A percentile compares a stretch with the other conserved stretches of the same genome.
phyloP scores from a whole-genome alignment of 2,888 invertebrate species.

The Megamerina dolium region DNA sequence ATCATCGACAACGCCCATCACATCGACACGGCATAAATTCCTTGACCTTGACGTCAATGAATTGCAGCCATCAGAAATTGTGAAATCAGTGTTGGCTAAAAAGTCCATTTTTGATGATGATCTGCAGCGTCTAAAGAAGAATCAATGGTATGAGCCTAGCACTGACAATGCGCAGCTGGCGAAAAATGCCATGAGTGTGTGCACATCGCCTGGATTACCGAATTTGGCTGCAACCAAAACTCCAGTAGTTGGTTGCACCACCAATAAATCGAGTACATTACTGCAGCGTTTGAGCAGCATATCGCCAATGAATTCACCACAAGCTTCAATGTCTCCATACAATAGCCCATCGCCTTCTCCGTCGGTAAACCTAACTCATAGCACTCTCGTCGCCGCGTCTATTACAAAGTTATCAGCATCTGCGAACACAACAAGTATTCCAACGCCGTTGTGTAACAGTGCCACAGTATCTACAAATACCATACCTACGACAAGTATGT shows the following conservation, averaged over 20 bases:
- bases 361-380: conserved; percentile 28
- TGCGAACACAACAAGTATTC: conserved; percentile 10
- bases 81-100: conserved; percentile 84
- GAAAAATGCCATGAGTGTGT: conserved; percentile 20
- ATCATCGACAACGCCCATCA: conserved; percentile 54
- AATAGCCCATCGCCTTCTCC: conserved; percentile 49
- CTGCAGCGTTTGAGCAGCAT: conserved; percentile 43
- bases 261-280: conserved; percentile 26
- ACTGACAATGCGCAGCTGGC: conserved; percentile 27
- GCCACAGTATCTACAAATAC: background rate
- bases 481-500: background rate
- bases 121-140: conserved; percentile 81
- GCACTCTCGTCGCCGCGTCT: conserved; percentile 8
- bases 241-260: conserved; percentile 27
- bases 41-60: conserved; percentile 74
- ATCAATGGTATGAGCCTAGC: conserved; percentile 70
- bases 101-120: conserved; percentile 95
- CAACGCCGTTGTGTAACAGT: conserved; percentile 20
- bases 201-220: conserved; percentile 43
- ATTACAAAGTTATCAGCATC: conserved; percentile 9
- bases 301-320: conserved; percentile 50
- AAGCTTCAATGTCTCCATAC: conserved; percentile 47
- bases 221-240: conserved; percentile 45
- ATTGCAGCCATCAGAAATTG: conserved; percentile 88
- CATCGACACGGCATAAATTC: conserved; percentile 59